phyloP scores from a whole-genome alignment of 2,888 invertebrate species.

The Drosophila eohydei region DNA sequence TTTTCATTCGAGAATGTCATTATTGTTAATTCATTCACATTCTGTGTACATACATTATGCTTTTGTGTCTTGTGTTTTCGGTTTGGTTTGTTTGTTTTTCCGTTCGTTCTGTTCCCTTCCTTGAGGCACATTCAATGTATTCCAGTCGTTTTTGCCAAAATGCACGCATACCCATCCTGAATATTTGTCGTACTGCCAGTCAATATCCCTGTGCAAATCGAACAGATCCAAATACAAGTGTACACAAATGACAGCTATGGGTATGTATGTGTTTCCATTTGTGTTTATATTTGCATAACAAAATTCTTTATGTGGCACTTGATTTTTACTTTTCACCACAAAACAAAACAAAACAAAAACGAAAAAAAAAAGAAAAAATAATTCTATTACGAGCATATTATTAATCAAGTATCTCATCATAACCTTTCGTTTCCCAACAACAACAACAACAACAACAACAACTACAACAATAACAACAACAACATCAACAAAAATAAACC shows the following conservation, averaged over 20 bases:
- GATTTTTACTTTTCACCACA: slow-evolving; percentile 57
- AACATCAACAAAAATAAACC: slow-evolving; percentile 43
- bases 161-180: slow-evolving; percentile 30
- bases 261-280: slow-evolving; percentile 47
- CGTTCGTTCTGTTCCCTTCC: slow-evolving; percentile 5
- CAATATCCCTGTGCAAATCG: background rate
- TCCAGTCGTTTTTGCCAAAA: slow-evolving; percentile 20
- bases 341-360: slow-evolving; percentile 40
- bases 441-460: slow-evolving; percentile 48
- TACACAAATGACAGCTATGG: background rate
- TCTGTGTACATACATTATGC: slow-evolving; percentile 46
- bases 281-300: slow-evolving; percentile 55
- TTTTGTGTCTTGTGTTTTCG: slow-evolving; percentile 17
- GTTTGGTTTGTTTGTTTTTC: background rate
- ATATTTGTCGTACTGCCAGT: slow-evolving; percentile 18
- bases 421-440: slow-evolving; percentile 76
- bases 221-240: too few species aligned
- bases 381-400: slow-evolving; percentile 67
- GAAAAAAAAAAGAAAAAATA: slow-evolving; percentile 33
- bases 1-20: slow-evolving; percentile 36
- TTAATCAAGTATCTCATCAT: slow-evolving; percentile 77
- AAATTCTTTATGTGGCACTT: slow-evolving; percentile 69
- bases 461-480: slow-evolving; percentile 34
- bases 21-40: slow-evolving; percentile 46
- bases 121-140: slow-evolving; percentile 50